These are phyloP conservation scores for Graptemys geographica DNA, from an alignment of 2,797 vertebrate genomes.

Conservation along the genomic window DNA sequence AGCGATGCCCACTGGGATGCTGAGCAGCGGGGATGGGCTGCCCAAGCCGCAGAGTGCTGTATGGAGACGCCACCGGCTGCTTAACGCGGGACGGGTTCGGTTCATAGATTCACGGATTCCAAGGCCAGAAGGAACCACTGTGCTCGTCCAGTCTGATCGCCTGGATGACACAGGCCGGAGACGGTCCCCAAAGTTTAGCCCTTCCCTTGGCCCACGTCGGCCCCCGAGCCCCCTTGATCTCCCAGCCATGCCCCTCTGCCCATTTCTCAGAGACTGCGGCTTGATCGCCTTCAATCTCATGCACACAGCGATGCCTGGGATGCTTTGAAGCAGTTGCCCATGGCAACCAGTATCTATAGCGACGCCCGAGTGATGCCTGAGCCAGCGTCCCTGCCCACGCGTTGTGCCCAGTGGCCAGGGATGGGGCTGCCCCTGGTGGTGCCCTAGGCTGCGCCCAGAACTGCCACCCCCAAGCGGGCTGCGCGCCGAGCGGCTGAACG, in stretches of 20 bases:
- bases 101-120: neutral
- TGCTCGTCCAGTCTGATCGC: too few species aligned
- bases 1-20: neutral
- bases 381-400: neutral
- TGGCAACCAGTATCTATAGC: constrained; percentile 48
- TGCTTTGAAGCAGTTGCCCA: constrained; percentile 27
- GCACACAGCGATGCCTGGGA: neutral
- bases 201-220: neutral
- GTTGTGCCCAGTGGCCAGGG: neutral
- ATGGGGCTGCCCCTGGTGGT: neutral
- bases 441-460: neutral
- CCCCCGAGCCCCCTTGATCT: too few species aligned
- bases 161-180: neutral
- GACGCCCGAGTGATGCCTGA: neutral
- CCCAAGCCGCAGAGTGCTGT: neutral
- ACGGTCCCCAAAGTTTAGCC: neutral
- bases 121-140: neutral
- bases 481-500: neutral
- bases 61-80: neutral
- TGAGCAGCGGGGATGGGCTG: neutral
- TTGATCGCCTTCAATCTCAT: neutral
- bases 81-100: neutral
- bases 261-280: neutral
- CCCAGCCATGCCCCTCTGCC: neutral
- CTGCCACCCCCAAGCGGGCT: neutral